phyloP scores from a whole-genome alignment of 1,140 invertebrate species.

The Drosophila baimaii region DNA sequence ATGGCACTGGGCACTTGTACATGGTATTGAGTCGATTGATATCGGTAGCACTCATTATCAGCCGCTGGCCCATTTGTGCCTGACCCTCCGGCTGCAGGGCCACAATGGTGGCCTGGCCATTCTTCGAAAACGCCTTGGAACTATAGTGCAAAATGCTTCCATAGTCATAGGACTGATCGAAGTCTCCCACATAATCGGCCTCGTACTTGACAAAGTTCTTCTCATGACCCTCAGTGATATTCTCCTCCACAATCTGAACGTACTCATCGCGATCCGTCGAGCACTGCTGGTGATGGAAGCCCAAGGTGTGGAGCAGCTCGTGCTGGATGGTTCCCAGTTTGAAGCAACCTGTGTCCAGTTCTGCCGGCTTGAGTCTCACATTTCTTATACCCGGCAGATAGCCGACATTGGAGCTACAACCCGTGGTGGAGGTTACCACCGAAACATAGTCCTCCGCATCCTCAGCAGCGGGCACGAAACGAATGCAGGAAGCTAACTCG shows the following conservation, averaged over 20 bases:
- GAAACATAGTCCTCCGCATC: slow-evolving; percentile 41
- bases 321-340: slow-evolving; percentile 87
- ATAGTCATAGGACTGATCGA: slow-evolving; percentile 87
- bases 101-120: slow-evolving; percentile 89
- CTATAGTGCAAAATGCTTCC: slow-evolving; percentile 89
- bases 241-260: slow-evolving; percentile 88
- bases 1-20: slow-evolving; percentile 84
- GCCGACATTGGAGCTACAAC: slow-evolving; percentile 85
- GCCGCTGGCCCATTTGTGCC: slow-evolving; percentile 85
- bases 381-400: slow-evolving; percentile 85
- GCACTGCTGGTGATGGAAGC: slow-evolving; percentile 90
- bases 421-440: slow-evolving; percentile 35
- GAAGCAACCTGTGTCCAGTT: slow-evolving; percentile 72
- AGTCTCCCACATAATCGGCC: slow-evolving; percentile 83
- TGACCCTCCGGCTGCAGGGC: slow-evolving; percentile 74
- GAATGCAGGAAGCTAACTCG: slow-evolving; percentile 79
- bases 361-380: slow-evolving; percentile 52
- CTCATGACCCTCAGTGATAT: slow-evolving; percentile 86
- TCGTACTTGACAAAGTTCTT: slow-evolving; percentile 86
- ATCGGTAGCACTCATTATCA: slow-evolving; percentile 85
- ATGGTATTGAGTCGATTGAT: slow-evolving; percentile 85
- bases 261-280: slow-evolving; percentile 89
- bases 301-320: slow-evolving; percentile 88
- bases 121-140: slow-evolving; percentile 89
- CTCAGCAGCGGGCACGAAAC: slow-evolving; percentile 57